Evolutionary conservation across 35 echinoderm and acorn worm species (phyloP), one percentile per base, ranked within the genome.

Genomic region (Nesometra sesokonis): DNA sequence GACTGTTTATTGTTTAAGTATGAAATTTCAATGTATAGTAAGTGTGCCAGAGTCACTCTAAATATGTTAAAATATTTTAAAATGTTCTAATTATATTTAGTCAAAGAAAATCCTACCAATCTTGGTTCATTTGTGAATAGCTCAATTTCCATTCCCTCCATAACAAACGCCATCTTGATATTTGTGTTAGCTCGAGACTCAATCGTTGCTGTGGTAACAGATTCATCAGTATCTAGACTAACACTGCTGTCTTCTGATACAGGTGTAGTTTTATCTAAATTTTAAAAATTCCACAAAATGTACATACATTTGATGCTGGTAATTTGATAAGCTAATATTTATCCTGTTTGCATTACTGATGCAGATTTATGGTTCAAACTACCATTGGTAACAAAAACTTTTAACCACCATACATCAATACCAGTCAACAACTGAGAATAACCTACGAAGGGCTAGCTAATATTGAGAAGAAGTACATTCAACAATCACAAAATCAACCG

Each of bases 71-170:
- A n/a, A n/a, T n/a, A n/a, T n/a, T n/a, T n/a, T n/a, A n/a, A n/a
- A n/a, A n/a, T n/a, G n/a, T n/a, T n/a, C n/a, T n/a, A n/a, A n/a
- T n/a, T n/a, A n/a, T n/a, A n/a, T n/a, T n/a, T n/a, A n/a, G n/a
- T 19, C 52, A 67, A 11, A 67, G 23, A 80, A 11, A 32, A 57
- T 89, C 92, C 91, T 83, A 98, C 95, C 89, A 98, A 88, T 91
- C 88, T 93, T 82, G 91, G 95, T 86, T 98, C 95, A 85, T 92
- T 94, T 17, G 95, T 94, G 87, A 91, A 98, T 5, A 98, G 90
- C 38, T 86, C 84, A 0, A 98, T 79, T 35, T 86, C 87, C 31
- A 93, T 90, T 80, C 95, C 95, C 47, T 98, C 89, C 90, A 98
- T 85, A 11, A 89, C 87, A 92, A 96, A 96, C 37, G 88, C 83